phyloP scores from a whole-genome alignment of 1,140 invertebrate species.

The Panagrolaimus sp. region DNA sequence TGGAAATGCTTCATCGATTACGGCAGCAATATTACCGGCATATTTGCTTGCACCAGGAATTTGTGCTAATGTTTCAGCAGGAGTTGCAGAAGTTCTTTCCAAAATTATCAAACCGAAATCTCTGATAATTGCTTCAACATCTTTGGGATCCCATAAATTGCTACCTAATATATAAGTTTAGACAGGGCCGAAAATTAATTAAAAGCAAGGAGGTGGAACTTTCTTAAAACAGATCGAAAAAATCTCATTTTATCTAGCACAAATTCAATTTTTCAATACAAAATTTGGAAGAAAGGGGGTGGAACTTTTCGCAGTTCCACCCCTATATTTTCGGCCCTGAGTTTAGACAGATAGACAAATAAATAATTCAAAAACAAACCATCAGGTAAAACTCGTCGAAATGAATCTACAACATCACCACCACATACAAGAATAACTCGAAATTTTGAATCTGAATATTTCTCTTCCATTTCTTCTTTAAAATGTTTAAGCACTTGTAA shows the following conservation, averaged over 20 bases:
- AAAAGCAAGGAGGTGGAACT: no score
- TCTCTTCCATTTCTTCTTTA: conserved; percentile 20
- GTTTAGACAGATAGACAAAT: no score
- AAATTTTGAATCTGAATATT: conserved; percentile 11
- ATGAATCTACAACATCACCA: conserved; percentile 49
- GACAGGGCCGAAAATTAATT: no score
- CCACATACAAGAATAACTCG: conserved; percentile 40
- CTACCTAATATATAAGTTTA: conserved; percentile 22
- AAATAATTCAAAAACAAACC: conserved; percentile 14
- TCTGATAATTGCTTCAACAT: conserved; percentile 36
- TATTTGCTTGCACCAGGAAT: background rate
- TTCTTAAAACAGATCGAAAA: no score
- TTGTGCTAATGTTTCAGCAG: conserved; percentile 26
- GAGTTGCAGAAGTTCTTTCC: conserved; percentile 23
- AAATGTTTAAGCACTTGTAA: conserved; percentile 40
- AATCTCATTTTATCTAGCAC: no score
- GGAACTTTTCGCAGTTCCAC: no score
- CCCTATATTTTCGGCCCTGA: no score
- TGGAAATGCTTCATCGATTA: conserved; percentile 44
- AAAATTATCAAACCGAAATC: conserved; percentile 44
- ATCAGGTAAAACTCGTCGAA: conserved; percentile 31
- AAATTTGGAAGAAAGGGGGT: no score
- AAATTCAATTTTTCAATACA: no score
- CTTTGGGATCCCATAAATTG: conserved; percentile 32
- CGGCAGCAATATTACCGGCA: conserved; percentile 25